Percentiles rank a stretch among this genome's conserved stretches.
phyloP scores from a whole-genome alignment of 2,113 vertebrate genomes.

The Cromileptes altivelis region DNA sequence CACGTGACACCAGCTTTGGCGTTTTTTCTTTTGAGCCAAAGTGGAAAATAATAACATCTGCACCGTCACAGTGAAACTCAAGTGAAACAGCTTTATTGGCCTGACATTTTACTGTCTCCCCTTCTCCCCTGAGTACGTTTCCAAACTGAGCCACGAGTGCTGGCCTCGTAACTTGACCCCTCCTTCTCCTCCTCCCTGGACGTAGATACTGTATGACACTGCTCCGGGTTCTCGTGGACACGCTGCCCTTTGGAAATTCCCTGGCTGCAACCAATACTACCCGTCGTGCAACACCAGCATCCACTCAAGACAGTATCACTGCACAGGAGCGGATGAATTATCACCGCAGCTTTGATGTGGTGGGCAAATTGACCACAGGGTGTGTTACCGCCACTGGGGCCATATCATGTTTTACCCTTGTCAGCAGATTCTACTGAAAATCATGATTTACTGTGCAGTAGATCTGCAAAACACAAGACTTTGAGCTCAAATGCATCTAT shows the following conservation, averaged over 20 bases:
- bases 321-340: conserved; percentile 45
- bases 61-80: background rate
- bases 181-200: conserved; percentile 17
- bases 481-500: background rate
- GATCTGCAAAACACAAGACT: background rate
- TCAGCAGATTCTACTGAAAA: conserved; percentile 44
- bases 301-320: conserved; percentile 19
- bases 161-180: conserved; percentile 67
- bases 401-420: conserved; percentile 32
- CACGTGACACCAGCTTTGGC: background rate
- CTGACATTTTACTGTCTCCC: conserved; percentile 49
- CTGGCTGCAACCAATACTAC: conserved; percentile 29
- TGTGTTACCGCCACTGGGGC: background rate
- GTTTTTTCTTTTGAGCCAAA: conserved; percentile 25
- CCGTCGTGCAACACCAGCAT: conserved; percentile 12
- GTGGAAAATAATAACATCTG: background rate
- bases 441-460: background rate
- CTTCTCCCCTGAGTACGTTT: conserved; percentile 11
- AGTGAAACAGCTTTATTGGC: conserved; percentile 24
- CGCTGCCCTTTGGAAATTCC: conserved; percentile 76
- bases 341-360: conserved; percentile 58
- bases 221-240: conserved; percentile 64
- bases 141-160: conserved; percentile 59
- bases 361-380: conserved; percentile 16
- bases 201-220: conserved; percentile 53